A percentile compares a stretch with the other conserved stretches of the same genome.
These are phyloP conservation scores for Enhydra lutris DNA, from an alignment of 2,113 vertebrate genomes.

Conservation along the genomic window DNA sequence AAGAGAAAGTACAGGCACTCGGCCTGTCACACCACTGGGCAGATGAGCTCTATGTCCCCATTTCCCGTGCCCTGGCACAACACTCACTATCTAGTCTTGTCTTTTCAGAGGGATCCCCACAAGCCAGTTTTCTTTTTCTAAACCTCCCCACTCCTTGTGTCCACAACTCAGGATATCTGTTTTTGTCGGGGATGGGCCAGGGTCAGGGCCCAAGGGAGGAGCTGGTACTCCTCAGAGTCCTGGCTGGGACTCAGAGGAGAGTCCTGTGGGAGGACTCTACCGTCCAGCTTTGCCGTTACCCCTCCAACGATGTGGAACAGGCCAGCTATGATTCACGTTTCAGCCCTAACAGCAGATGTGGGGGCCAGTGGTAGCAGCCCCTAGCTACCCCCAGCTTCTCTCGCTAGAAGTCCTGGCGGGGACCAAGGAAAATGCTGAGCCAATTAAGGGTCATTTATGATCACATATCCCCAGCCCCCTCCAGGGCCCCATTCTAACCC, in stretches of 20 bases:
- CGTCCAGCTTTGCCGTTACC: neutral
- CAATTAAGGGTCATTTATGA: neutral
- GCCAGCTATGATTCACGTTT: constrained; percentile 7
- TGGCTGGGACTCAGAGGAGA: neutral
- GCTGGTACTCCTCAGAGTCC: neutral
- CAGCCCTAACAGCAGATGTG: neutral
- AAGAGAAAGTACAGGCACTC: neutral
- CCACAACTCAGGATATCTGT: neutral
- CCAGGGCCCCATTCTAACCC: neutral
- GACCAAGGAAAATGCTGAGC: neutral
- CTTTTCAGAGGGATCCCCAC: neutral
- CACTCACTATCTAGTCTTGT: neutral
- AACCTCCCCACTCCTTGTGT: neutral
- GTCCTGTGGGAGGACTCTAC: neutral
- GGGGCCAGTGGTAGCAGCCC: neutral
- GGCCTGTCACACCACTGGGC: neutral
- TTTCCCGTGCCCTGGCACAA: neutral
- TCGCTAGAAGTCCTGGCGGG: neutral
- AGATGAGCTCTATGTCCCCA: neutral
- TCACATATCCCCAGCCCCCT: neutral
- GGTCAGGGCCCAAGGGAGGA: neutral
- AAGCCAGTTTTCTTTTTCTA: neutral
- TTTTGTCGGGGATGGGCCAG: neutral
- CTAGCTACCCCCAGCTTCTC: neutral
- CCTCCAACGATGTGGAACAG: constrained; percentile 29